Percentiles rank a stretch among this genome's conserved stretches.
Conservation (phyloP, 1,140 invertebrate genomes). For the Drosophila ambigua region DNA sequence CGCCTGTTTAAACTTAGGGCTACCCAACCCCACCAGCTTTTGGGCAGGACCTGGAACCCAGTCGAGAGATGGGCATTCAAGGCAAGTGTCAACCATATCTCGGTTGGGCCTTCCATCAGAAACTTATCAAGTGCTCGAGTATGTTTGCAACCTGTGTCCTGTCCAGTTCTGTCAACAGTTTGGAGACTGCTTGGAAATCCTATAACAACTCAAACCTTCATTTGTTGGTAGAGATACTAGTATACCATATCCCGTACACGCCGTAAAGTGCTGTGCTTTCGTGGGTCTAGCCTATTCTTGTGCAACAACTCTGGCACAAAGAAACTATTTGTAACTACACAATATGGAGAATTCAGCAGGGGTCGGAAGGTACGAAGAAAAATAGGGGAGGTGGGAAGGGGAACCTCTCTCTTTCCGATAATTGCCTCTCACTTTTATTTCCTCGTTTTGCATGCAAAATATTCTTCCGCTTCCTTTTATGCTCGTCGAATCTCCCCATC, state of each 20-base stretch:
- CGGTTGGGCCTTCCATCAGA: constrained; percentile 42
- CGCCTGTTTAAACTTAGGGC: constrained; percentile 57
- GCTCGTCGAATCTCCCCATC: neutral
- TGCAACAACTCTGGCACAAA: constrained; percentile 3
- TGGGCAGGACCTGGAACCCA: neutral
- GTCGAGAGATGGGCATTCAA: constrained; percentile 10
- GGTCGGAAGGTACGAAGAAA: too few species aligned
- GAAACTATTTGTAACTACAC: constrained; percentile 38
- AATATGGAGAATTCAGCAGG: constrained; percentile 43
- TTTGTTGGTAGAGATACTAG: neutral
- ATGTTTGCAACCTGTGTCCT: constrained; percentile 33
- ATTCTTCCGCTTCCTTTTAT: constrained; percentile 22
- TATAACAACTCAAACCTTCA: neutral
- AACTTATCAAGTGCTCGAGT: constrained; percentile 66
- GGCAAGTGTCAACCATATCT: constrained; percentile 26
- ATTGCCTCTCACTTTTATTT: constrained; percentile 63
- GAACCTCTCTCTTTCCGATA: constrained; percentile 21
- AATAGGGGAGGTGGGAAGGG: too few species aligned
- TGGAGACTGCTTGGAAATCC: neutral
- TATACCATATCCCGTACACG: neutral
- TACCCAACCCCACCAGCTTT: constrained; percentile 2
- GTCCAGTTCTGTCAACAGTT: constrained; percentile 47
- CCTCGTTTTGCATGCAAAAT: constrained; percentile 48
- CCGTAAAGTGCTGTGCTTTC: too few species aligned
- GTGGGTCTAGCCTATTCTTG: constrained; percentile 31